A percentile compares a stretch with the other conserved stretches of the same genome.
Conservation (phyloP, 1,140 invertebrate genomes). For the Diachasmimorpha longicaudata region DNA sequence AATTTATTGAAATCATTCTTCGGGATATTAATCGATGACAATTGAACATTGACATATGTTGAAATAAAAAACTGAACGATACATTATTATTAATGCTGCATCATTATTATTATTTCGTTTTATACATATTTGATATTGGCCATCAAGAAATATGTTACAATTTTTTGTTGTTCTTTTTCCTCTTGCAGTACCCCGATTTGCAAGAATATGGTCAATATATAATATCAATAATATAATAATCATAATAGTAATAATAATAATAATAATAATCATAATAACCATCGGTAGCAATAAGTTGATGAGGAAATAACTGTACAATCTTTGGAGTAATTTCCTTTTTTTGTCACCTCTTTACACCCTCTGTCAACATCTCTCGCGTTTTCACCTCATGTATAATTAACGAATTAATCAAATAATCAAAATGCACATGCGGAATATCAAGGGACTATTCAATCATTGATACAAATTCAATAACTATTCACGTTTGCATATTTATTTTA, state of each 20-base stretch:
- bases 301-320: conserved; percentile 35
- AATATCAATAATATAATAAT: conserved; percentile 27
- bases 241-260: conserved; percentile 21
- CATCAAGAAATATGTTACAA: conserved; percentile 52
- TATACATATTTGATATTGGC: conserved; percentile 54
- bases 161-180: conserved; percentile 28
- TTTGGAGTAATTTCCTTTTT: neutral
- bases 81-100: conserved; percentile 47
- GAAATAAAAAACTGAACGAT: neutral
- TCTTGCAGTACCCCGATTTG: conserved; percentile 30
- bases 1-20: too few relatives aligned
- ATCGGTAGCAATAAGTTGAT: conserved; percentile 31
- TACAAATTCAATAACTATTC: neutral
- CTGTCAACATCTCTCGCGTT: neutral
- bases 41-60: neutral
- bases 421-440: neutral
- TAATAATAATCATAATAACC: conserved; percentile 38
- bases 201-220: conserved; percentile 35
- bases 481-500: neutral
- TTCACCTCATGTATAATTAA: neutral
- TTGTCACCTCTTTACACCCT: neutral
- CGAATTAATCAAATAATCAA: neutral
- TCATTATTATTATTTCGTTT: conserved; percentile 49
- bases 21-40: neutral
- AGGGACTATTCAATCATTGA: neutral